These are phyloP conservation scores for Coleophora deauratella DNA, from an alignment of 2,888 invertebrate genomes.

Conservation along the genomic window DNA sequence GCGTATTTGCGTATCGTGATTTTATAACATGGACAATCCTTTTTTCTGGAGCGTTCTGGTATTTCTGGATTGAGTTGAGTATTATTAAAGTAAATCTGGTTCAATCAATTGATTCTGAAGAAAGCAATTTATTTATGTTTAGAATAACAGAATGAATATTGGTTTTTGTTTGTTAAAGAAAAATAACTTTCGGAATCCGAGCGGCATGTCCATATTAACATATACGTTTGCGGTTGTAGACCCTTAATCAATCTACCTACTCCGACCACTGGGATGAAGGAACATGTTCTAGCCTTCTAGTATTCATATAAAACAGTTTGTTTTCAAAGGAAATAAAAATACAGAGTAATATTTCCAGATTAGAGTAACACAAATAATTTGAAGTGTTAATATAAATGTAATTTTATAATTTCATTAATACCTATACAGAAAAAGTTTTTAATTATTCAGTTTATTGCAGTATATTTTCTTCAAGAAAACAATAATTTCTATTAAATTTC, in stretches of 20 bases:
- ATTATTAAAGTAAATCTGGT: too few relatives aligned
- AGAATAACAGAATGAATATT: too few relatives aligned
- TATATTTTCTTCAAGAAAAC: background rate
- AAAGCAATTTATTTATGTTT: too few relatives aligned
- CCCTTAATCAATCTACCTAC: too few relatives aligned
- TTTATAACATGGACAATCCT: too few relatives aligned
- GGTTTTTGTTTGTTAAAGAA: background rate
- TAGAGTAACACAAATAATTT: background rate
- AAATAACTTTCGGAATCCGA: background rate
- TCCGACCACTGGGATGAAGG: background rate
- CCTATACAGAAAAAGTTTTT: background rate
- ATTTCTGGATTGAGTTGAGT: too few relatives aligned
- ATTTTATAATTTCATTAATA: too few relatives aligned
- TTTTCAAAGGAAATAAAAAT: background rate
- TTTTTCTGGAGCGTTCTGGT: too few relatives aligned
- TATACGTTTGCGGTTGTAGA: too few relatives aligned
- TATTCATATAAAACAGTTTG: background rate
- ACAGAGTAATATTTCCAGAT: background rate
- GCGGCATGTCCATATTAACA: too few relatives aligned
- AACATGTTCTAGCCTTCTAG: background rate
- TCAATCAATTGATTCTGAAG: too few relatives aligned
- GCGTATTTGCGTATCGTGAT: too few relatives aligned
- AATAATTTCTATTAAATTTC: slow-evolving; percentile 33
- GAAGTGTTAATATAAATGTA: background rate
- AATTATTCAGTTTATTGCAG: background rate